phyloP scores from a whole-genome alignment of 64 coral and sea anemone species.

The Orbicella faveolata region DNA sequence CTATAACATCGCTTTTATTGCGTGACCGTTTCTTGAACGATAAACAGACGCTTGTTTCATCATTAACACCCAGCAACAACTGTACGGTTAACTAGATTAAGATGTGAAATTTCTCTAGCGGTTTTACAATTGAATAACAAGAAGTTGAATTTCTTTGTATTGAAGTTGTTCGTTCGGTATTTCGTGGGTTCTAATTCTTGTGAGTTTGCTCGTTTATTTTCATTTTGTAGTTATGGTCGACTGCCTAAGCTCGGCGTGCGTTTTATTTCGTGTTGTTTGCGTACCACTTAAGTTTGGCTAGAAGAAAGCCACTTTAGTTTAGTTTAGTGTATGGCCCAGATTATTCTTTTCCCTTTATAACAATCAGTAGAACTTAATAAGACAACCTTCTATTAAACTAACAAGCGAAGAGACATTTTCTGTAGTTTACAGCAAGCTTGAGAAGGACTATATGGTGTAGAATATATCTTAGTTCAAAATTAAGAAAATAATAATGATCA shows the following conservation, averaged over 20 bases:
- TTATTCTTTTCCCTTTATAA: not conserved
- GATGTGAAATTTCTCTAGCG: not conserved
- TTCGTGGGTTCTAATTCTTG: not conserved
- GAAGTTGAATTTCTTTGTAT: not conserved
- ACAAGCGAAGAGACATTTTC: too few relatives aligned
- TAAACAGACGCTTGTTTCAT: constrained; percentile 1
- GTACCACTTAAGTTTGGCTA: not conserved
- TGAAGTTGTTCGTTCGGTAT: not conserved
- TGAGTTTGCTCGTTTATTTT: not conserved
- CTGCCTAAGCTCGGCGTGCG: not conserved
- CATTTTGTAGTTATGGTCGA: not conserved
- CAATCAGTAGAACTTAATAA: too few relatives aligned
- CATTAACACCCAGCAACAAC: not conserved
- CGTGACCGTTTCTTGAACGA: constrained; percentile 4
- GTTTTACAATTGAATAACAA: not conserved
- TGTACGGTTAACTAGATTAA: not conserved
- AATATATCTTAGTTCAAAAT: too few relatives aligned
- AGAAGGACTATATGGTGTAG: too few relatives aligned
- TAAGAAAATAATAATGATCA: too few relatives aligned
- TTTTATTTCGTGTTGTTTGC: constrained; percentile 1
- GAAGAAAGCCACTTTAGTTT: not conserved
- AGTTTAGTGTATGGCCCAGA: not conserved
- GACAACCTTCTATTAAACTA: too few relatives aligned
- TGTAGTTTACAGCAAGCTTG: too few relatives aligned
- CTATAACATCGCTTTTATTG: not conserved